Evolutionary conservation across 2,888 invertebrate species (phyloP), one percentile per base, ranked within the genome.

Genomic region (Aporophyla lueneburgensis): DNA sequence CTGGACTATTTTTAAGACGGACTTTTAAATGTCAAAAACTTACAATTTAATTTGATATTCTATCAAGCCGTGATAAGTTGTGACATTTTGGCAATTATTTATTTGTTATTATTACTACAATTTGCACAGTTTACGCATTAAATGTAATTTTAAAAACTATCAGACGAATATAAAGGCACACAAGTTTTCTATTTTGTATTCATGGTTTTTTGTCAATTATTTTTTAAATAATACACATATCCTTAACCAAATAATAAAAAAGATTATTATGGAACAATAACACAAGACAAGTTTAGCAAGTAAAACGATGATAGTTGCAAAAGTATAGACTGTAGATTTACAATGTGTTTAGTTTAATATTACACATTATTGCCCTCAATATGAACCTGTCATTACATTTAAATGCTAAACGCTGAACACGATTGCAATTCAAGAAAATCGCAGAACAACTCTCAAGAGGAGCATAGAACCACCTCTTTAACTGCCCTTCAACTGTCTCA

Each of bases 371-470:
- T 33, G 1, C n/a, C 7, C 43, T 12, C 24, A 46, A 12, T 65
- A 4, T 12, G 2, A 12, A 65, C 19, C 24, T 80, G 5, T 58
- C 19, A 16, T 54, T 49, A 16, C 16, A 40, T 73, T 27, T 10
- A 79, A 79, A 69, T 40, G 3, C 33, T n/a, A 6, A 78, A 14
- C 40, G 12, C 14, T 54, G 7, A 51, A 72, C 19, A 16, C 16
- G 6, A 80, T 61, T 53, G 19, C 49, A 3, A 46, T 16, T 4
- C 27, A 51, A 46, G 33, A 80, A 46, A 59, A 27, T 56, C 14
- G 1, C 10, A 27, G 24, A n/a, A 0, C 24, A 56, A 27, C 21
- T 58, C 43, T 16, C 56, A 51, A 27, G 75, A 16, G 40, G 19
- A 7, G 2, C 16, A 43, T 27, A 19, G 5, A 40, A 40, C 4